Conservation (phyloP, 2,888 invertebrate genomes). For the Phasia obesa region DNA sequence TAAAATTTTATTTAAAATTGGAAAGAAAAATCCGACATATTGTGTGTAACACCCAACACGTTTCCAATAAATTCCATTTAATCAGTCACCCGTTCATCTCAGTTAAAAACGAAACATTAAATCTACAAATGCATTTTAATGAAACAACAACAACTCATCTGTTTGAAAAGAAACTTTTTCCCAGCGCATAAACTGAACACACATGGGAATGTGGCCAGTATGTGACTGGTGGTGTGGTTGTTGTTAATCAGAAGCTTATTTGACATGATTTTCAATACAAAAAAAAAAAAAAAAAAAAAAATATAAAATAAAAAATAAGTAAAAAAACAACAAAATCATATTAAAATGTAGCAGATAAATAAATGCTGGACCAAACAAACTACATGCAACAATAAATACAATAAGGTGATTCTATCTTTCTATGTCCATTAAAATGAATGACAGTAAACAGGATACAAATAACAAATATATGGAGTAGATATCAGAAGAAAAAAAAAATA, state of each 20-base stretch:
- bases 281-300: conserved; percentile 4
- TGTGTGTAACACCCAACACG: no score
- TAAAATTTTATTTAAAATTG: no score
- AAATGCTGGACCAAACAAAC: conserved; percentile 41
- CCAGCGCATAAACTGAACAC: conserved; percentile 23
- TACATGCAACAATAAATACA: conserved; percentile 29
- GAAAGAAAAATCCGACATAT: no score
- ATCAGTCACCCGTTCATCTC: conserved; percentile 19
- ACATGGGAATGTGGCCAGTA: conserved; percentile 11
- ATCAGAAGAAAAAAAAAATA: neutral
- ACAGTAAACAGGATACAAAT: conserved; percentile 57
- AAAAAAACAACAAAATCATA: conserved; percentile 3
- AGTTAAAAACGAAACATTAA: neutral
- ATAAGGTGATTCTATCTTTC: conserved; percentile 46
- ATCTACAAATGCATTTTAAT: conserved; percentile 7
- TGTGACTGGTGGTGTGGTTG: neutral
- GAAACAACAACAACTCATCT: neutral
- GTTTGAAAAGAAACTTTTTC: conserved; percentile 39
- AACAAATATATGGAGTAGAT: conserved; percentile 5
- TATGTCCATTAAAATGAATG: conserved; percentile 72
- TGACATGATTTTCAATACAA: conserved; percentile 55
- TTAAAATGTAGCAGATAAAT: conserved; percentile 27
- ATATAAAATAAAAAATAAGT: conserved; percentile 5
- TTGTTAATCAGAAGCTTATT: conserved; percentile 58
- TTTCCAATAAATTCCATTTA: neutral